Evolutionary conservation across 2,113 vertebrate species (phyloP), one percentile per base, ranked within the genome.

Genomic region (Istiophorus platypterus): DNA sequence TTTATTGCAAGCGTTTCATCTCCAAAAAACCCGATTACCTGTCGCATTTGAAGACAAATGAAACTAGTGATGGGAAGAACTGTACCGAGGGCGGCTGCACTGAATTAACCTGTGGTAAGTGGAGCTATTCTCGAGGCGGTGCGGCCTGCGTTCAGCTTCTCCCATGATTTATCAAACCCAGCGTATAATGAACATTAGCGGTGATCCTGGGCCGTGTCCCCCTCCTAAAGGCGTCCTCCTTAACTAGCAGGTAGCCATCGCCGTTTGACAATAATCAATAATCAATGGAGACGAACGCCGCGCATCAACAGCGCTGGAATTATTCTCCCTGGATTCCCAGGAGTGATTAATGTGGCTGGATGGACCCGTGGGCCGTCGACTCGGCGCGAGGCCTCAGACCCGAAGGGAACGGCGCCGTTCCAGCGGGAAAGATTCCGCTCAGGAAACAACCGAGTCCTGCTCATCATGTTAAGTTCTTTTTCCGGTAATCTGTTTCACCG

Each of bases 261-360:
- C 68, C 63, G 73, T 79, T 81, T 80, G 75, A 78, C 83, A 82
- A 86, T 73, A 76, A 89, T 91, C 71, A 88, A 84, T 87, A 88
- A 89, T 87, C 47, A 84, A 87, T 77, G 63, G 26, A 80, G 84
- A 78, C 78, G 85, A 82, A 82, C 39, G 29, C 18, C 47, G 47
- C 69, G 62, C 76, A 76, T 73, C 74, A 68, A 76, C 64, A n/a
- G 49, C 5, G 72, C 41, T 71, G 74, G 66, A 88, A 70, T 82
- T 73, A 82, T 81, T 82, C n/a, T n/a, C 76, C 70, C 58, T 68
- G 41, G 72, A 75, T 15, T 67, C 72, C 22, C 0, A 22, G 9
- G 49, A 75, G 64, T 86, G 84, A 90, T 76, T 63, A 79, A 89
- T 92, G 79, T 13, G 2, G 66, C 0, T 2, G 45, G 49, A 76